phyloP scores from a whole-genome alignment of 30 jellyfish, hydroid and myxozoan species.

The Morbakka virulenta region DNA sequence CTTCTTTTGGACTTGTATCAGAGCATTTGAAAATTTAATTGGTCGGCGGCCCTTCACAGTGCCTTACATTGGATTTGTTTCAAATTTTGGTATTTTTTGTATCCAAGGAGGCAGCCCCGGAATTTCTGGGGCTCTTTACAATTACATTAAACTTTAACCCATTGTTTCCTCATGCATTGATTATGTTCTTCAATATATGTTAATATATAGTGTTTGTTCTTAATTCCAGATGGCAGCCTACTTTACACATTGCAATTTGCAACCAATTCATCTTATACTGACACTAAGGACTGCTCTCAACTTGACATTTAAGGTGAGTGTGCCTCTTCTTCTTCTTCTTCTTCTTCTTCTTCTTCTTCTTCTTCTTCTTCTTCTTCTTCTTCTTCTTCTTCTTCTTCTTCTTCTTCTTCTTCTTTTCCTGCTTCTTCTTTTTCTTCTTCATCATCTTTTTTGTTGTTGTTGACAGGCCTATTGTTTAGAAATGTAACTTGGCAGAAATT shows the following conservation, averaged over 20 bases:
- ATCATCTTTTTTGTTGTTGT: too few relatives aligned
- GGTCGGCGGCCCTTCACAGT: too few relatives aligned
- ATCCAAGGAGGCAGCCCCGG: too few relatives aligned
- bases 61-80: too few relatives aligned
- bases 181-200: too few relatives aligned
- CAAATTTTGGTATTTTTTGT: too few relatives aligned
- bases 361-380: background rate
- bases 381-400: background rate
- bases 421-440: background rate
- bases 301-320: conserved; percentile 75
- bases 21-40: too few relatives aligned
- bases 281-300: conserved; percentile 88
- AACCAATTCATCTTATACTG: conserved; percentile 83
- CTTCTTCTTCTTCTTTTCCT: background rate
- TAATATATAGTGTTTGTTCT: background rate
- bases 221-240: conserved; percentile 89
- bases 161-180: too few relatives aligned
- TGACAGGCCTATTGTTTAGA: too few relatives aligned
- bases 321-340: background rate
- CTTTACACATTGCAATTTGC: conserved; percentile 89
- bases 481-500: background rate
- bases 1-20: too few relatives aligned
- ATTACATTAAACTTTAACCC: too few relatives aligned
- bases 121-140: too few relatives aligned
- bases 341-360: background rate